Evolutionary conservation across 37 sponge, comb jelly and placozoan species (phyloP).

Genomic region (Hormiphora californensis): DNA sequence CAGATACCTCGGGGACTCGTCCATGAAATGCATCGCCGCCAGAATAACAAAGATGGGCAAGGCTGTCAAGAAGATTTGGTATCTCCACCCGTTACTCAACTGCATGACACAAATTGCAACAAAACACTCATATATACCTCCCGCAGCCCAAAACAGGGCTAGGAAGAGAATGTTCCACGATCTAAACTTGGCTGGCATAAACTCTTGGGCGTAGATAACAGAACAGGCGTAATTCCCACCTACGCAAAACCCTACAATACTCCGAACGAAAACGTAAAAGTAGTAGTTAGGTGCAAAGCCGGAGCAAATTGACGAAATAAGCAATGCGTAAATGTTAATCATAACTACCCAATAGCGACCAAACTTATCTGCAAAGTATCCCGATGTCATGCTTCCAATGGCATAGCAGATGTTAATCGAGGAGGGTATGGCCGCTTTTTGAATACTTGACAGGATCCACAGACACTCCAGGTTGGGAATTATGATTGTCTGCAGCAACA

Average conservation of each 20-base stretch:
- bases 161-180: conserved; percentile 14
- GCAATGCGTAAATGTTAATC: background rate
- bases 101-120: conserved; percentile 8
- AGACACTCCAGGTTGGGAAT: background rate
- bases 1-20: conserved; percentile 52
- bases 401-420: conserved; percentile 21
- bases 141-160: background rate
- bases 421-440: conserved; percentile 14
- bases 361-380: conserved; percentile 17
- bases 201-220: background rate
- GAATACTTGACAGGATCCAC: conserved; percentile 3
- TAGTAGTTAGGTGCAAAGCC: conserved; percentile 16
- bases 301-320: background rate
- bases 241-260: background rate
- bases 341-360: background rate
- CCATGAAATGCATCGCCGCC: conserved; percentile 20
- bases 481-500: conserved; percentile 47
- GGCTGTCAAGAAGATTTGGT: conserved; percentile 19
- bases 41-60: background rate
- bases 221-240: conserved; percentile 43
- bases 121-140: conserved; percentile 7
- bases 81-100: conserved; percentile 5
- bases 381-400: background rate
- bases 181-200: background rate
- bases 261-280: background rate